phyloP scores from a whole-genome alignment of 2,797 vertebrate species.

The Oreochromis grahami region DNA sequence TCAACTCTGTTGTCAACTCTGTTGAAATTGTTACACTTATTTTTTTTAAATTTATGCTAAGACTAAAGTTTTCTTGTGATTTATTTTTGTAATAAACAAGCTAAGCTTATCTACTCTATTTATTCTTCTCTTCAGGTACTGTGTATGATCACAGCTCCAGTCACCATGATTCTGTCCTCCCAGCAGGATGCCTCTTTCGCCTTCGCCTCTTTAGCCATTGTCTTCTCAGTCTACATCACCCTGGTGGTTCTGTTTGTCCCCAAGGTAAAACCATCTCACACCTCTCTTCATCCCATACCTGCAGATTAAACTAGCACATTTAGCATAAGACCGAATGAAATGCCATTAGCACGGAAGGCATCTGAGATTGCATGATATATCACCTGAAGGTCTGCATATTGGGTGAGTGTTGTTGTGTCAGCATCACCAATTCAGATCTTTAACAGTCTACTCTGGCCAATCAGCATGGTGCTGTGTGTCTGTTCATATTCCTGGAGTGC shows the following conservation, averaged over 20 bases:
- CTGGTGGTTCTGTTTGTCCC: constrained; percentile 94
- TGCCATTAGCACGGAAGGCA: background rate
- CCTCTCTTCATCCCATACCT: background rate
- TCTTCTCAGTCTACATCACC: constrained; percentile 96
- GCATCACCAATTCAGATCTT: background rate
- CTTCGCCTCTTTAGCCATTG: constrained; percentile 89
- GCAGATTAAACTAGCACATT: background rate
- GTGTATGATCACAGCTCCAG: constrained; percentile 93
- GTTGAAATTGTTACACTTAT: background rate
- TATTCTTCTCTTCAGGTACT: constrained; percentile 76
- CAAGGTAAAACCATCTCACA: constrained; percentile 74
- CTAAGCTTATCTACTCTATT: background rate
- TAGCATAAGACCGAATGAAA: background rate
- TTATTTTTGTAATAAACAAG: background rate
- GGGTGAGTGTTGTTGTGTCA: background rate
- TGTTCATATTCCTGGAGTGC: background rate
- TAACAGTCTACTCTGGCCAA: background rate
- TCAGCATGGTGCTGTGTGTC: background rate
- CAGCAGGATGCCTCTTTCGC: constrained; percentile 95
- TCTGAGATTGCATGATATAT: background rate
- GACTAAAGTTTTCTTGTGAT: rapidly evolving
- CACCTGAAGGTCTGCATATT: rapidly evolving
- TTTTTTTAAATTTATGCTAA: rapidly evolving
- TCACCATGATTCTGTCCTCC: constrained; percentile 94
- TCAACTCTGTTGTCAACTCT: background rate